Evolutionary conservation across 2,888 invertebrate genomes (phyloP), one percentile per base, ranked within the genome.

Genomic region (Melanotus villosus): DNA sequence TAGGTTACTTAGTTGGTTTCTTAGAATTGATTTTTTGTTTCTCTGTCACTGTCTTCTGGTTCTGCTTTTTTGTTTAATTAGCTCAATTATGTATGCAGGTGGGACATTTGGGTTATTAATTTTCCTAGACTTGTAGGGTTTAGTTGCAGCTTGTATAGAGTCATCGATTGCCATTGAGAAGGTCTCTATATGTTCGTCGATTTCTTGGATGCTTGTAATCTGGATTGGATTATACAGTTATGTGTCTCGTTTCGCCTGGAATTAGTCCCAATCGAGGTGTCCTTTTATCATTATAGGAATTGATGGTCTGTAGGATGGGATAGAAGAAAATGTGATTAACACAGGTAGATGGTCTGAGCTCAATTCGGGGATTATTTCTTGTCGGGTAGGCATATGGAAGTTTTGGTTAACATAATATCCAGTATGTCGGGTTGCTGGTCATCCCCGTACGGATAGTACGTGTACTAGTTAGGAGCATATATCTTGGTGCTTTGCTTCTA

Each of bases 1-100:
- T 41, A 41, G n/a, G 47, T 47, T 47, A 21, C 21, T 47, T 47
- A 47, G 21, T 7, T 47, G 19, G 9, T 23, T 47, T 47, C n/a
- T 23, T 21, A 47, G 21, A 19, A 12, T 47, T n/a, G 6, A 21
- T n/a, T 47, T 12, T 47, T 14, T 23, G 21, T 5, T 47, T 19
- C 10, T 47, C 9, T 47, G 21, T 21, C 47, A 47, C 21, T 19
- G n/a, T n/a, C n/a, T n/a, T n/a, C n/a, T n/a, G n/a, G n/a, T n/a
- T n/a, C n/a, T n/a, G n/a, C n/a, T n/a, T n/a, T n/a, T n/a, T n/a
- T n/a, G n/a, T n/a, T n/a, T n/a, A n/a, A n/a, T n/a, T n/a, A n/a
- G n/a, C n/a, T n/a, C n/a, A n/a, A n/a, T n/a, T n/a, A n/a, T n/a
- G n/a, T n/a, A n/a, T n/a, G n/a, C n/a, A n/a, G n/a, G n/a, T n/a